phyloP scores from a whole-genome alignment of 1,140 invertebrate genomes.

The Scylla paramamosain region DNA sequence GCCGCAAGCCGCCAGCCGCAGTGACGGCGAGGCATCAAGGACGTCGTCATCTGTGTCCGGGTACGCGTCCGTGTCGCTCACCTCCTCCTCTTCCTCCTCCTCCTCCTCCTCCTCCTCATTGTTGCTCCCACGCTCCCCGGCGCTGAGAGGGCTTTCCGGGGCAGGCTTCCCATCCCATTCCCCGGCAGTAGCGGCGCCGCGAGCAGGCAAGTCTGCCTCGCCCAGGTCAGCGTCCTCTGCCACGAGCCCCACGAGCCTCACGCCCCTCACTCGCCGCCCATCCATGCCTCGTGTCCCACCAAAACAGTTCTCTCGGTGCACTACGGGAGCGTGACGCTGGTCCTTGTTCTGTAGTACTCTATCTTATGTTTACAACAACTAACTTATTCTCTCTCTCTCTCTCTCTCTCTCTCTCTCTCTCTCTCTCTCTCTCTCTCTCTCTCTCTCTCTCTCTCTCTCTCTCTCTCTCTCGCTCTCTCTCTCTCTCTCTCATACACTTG shows the following conservation, averaged over 20 bases:
- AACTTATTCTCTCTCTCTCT: background rate
- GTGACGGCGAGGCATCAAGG: background rate
- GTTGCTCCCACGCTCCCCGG: background rate
- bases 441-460: background rate
- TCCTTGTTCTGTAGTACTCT: background rate
- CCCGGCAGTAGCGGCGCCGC: background rate
- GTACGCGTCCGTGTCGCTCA: slow-evolving; percentile 15
- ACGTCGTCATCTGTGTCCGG: slow-evolving; percentile 24
- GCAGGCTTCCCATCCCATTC: background rate
- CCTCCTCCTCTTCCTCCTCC: background rate
- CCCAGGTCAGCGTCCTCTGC: background rate
- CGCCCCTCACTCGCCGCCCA: background rate
- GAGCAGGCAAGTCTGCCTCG: background rate
- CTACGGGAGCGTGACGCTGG: background rate
- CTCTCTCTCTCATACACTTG: background rate
- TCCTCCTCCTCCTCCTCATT: slow-evolving; percentile 32
- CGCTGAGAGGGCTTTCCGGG: background rate
- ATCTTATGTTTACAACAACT: background rate
- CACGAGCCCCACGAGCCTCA: background rate
- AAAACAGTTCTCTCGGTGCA: background rate
- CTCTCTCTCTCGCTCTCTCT: slow-evolving; percentile 3
- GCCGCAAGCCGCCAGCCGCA: background rate
- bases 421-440: slow-evolving; percentile 1
- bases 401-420: background rate
- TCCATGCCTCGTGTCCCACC: background rate